Evolutionary conservation across 2,888 invertebrate genomes (phyloP), one percentile per base, ranked within the genome.

Genomic region (Lissocephala sabroskyi): DNA sequence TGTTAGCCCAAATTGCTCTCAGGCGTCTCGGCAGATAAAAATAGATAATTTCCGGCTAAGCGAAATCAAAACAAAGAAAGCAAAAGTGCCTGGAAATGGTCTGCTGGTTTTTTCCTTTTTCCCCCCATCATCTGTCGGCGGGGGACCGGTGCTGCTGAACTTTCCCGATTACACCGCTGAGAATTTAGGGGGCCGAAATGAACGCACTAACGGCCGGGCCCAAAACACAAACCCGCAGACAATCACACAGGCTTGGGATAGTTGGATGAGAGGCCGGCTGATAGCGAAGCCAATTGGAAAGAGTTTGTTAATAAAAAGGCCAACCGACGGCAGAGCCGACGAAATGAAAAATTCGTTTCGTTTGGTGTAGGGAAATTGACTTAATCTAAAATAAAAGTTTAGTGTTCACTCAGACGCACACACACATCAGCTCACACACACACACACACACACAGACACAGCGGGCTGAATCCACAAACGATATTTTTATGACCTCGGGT

Each of bases 331-430:
- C 76, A 76, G 62, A 65, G 64, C 65, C 56, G 51, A 62, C 51
- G 60, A 70, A 70, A 76, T 73, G 68, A 65, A 73, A 76, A 76
- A 70, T 67, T 60, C 68, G 57, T 56, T 47, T 57, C 9, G 37
- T 51, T n/a, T 49, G 52, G 65, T 41, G 46, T 53, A 45, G 70
- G 59, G 56, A 76, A 71, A 71, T 71, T 76, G 70, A 71, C 74
- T 71, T 71, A 76, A 71, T 71, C 77, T 77, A 71, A 74, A 71
- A 71, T 71, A 71, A 71, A 71, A 71, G 66, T 71, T 71, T 77
- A 77, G 59, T 65, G 59, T 43, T 47, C n/a, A n/a, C n/a, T n/a
- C n/a, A n/a, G n/a, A n/a, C n/a, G 49, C 48, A 47, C 49, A 45
- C 43, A 53, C 49, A 50, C 33, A n/a, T n/a, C n/a, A n/a, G n/a